Evolutionary conservation across 2,113 vertebrate genomes (phyloP).

Genomic region (Aegithalos caudatus): DNA sequence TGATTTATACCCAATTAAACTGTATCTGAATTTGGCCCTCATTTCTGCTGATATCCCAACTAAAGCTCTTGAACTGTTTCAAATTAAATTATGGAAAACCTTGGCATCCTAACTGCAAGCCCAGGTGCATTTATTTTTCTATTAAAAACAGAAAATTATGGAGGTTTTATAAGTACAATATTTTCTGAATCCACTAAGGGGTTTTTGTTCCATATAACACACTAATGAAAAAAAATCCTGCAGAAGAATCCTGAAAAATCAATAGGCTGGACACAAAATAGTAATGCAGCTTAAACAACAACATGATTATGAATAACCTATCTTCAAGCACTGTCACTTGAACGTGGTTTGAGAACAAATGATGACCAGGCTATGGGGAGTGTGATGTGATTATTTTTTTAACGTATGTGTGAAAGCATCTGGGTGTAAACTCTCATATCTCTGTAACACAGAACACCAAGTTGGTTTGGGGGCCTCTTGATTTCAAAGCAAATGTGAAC

Average conservation of each 20-base stretch:
- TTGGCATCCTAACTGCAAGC: conserved; percentile 1
- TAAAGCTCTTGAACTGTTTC: conserved; percentile 24
- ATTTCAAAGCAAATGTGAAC: background rate
- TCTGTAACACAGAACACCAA: background rate
- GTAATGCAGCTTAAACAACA: conserved; percentile 37
- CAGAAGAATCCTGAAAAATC: conserved; percentile 52
- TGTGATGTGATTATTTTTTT: background rate
- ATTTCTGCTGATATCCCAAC: background rate
- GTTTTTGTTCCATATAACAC: background rate
- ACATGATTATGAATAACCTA: conserved; percentile 31
- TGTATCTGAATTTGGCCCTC: conserved; percentile 1
- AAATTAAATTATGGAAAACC: conserved; percentile 30
- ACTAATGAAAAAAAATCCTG: conserved; percentile 27
- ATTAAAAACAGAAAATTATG: conserved; percentile 5
- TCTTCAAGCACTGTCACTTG: background rate
- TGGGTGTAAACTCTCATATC: background rate
- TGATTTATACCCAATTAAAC: background rate
- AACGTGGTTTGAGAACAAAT: background rate
- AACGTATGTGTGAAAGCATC: background rate
- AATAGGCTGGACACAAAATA: conserved; percentile 18
- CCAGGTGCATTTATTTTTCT: conserved; percentile 49
- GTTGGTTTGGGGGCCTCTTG: background rate
- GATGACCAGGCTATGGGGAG: background rate
- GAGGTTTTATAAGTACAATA: background rate
- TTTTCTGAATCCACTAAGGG: background rate